phyloP scores from a whole-genome alignment of 2,797 vertebrate species.

The Enteromius paludinosus region DNA sequence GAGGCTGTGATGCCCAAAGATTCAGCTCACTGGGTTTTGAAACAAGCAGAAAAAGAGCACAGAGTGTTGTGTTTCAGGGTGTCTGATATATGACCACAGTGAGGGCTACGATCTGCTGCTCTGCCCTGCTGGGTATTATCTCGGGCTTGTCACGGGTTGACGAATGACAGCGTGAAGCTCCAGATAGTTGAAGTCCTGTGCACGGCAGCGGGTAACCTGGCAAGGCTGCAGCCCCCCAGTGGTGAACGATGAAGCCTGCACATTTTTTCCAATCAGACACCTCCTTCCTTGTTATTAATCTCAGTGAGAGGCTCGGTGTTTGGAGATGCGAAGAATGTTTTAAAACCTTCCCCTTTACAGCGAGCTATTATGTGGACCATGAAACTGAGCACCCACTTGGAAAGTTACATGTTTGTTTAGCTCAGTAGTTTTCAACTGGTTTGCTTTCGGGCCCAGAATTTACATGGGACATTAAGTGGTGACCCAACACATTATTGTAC shows the following conservation, averaged over 20 bases:
- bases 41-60: background rate
- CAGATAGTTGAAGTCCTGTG: constrained; percentile 56
- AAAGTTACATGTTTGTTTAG: constrained; percentile 43
- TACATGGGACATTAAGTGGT: background rate
- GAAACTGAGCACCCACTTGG: constrained; percentile 41
- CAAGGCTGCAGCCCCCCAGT: constrained; percentile 68
- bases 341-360: background rate
- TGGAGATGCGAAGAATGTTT: background rate
- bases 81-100: constrained; percentile 72
- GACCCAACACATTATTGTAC: background rate
- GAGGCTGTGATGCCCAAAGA: background rate
- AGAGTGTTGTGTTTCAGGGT: constrained; percentile 16
- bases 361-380: background rate
- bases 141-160: constrained; percentile 73
- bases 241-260: constrained; percentile 65
- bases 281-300: constrained; percentile 15
- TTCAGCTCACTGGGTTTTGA: background rate
- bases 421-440: background rate
- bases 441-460: background rate
- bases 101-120: constrained; percentile 71
- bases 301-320: background rate
- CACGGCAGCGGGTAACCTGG: constrained; percentile 20
- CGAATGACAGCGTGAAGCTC: constrained; percentile 69
- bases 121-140: constrained; percentile 74
- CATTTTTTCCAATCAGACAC: constrained; percentile 39